phyloP scores from a whole-genome alignment of 2,113 vertebrate genomes.

The Plecotus auritus region DNA sequence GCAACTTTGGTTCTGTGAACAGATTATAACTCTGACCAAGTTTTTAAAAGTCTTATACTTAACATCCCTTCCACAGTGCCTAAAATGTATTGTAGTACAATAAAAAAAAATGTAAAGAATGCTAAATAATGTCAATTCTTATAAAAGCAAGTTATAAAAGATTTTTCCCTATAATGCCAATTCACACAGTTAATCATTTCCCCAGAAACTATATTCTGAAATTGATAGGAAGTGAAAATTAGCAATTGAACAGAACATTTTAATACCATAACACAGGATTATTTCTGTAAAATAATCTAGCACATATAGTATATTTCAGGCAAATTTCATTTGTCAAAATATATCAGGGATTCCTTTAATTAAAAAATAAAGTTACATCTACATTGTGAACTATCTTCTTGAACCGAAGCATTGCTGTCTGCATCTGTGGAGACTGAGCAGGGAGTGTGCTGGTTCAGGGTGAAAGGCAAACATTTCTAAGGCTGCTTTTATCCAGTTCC shows the following conservation, averaged over 20 bases:
- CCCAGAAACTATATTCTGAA: background rate
- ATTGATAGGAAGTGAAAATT: background rate
- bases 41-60: background rate
- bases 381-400: background rate
- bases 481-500: background rate
- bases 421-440: background rate
- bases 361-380: background rate
- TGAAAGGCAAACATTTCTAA: background rate
- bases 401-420: background rate
- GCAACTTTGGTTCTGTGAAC: background rate
- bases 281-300: background rate
- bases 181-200: background rate
- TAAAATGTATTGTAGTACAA: background rate
- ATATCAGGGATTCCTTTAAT: background rate
- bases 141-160: background rate
- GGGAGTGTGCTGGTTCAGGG: background rate
- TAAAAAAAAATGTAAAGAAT: background rate
- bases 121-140: background rate
- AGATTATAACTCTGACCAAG: background rate
- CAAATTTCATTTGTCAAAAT: slow-evolving; percentile 8
- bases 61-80: background rate
- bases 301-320: background rate
- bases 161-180: background rate
- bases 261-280: background rate
- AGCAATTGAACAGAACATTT: background rate